A percentile compares a stretch with the other conserved stretches of the same genome.
phyloP scores from a whole-genome alignment of 2,113 vertebrate genomes.

The Xiphorhynchus elegans region DNA sequence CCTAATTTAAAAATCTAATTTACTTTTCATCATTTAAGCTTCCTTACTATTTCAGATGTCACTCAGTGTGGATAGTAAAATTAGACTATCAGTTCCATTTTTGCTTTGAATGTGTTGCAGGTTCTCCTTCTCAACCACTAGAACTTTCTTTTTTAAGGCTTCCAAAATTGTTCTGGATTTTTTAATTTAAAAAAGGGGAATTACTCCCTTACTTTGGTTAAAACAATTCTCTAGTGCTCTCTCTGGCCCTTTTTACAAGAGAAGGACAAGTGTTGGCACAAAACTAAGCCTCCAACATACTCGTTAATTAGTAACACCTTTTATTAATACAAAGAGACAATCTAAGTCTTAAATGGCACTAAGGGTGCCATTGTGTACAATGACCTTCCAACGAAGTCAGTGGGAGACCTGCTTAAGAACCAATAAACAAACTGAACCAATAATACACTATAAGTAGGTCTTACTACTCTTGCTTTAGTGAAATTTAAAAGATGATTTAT shows the following conservation, averaged over 20 bases:
- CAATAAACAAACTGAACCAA: not conserved
- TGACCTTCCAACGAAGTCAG: not conserved
- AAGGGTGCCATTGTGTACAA: not conserved
- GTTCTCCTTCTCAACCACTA: not conserved
- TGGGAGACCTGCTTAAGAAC: conserved; percentile 2
- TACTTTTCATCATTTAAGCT: conserved; percentile 25
- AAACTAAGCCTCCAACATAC: not conserved
- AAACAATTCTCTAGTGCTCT: not conserved
- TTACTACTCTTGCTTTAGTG: not conserved
- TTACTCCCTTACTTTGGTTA: not conserved
- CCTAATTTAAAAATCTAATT: conserved; percentile 53
- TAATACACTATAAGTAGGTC: not conserved
- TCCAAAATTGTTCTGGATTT: not conserved
- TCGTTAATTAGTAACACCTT: not conserved
- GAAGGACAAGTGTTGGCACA: not conserved
- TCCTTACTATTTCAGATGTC: not conserved
- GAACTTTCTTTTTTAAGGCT: not conserved
- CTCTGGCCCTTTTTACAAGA: not conserved
- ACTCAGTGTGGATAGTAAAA: conserved; percentile 29
- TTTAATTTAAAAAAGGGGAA: not conserved
- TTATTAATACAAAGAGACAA: not conserved
- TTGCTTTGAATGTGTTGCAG: not conserved
- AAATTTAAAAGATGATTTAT: not conserved
- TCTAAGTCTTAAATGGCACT: not conserved
- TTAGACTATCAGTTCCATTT: conserved; percentile 27